These are phyloP conservation scores for Luperina testacea DNA, from an alignment of 2,888 invertebrate genomes.

Conservation along the genomic window DNA sequence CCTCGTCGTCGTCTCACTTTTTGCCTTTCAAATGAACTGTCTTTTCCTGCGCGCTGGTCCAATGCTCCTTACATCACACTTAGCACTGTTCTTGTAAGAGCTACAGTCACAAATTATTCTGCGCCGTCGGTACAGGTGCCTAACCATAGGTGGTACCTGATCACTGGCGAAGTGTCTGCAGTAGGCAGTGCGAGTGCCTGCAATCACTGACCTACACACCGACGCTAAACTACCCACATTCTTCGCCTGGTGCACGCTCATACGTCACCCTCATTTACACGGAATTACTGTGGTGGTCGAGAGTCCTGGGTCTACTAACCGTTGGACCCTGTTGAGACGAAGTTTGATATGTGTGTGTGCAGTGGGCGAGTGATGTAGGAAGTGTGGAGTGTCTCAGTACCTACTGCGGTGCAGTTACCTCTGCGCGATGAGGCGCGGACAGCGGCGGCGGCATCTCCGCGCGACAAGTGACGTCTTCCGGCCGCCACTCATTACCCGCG, in stretches of 20 bases:
- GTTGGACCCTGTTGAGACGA: not conserved
- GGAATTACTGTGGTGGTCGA: not conserved
- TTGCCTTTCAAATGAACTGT: not conserved
- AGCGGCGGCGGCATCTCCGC: conserved; percentile 60
- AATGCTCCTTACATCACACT: conserved; percentile 12
- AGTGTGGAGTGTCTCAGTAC: conserved; percentile 21
- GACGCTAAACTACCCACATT: conserved; percentile 18
- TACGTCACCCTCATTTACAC: not conserved
- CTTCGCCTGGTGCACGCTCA: not conserved
- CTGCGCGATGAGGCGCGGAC: conserved; percentile 45
- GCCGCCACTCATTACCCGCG: conserved; percentile 67
- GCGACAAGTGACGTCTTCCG: conserved; percentile 72
- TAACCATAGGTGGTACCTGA: not conserved
- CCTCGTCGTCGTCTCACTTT: not conserved
- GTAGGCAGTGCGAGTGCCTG: not conserved
- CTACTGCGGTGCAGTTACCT: conserved; percentile 44
- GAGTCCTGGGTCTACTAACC: not conserved
- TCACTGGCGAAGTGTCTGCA: not conserved
- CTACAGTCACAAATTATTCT: not conserved
- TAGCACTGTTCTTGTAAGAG: not conserved
- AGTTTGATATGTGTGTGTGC: conserved; percentile 1
- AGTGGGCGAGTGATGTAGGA: conserved; percentile 27
- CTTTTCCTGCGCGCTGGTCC: not conserved
- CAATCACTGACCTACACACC: conserved; percentile 4
- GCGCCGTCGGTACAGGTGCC: not conserved